Conservation (phyloP, 2,888 invertebrate genomes). For the Melanargia galathea region DNA sequence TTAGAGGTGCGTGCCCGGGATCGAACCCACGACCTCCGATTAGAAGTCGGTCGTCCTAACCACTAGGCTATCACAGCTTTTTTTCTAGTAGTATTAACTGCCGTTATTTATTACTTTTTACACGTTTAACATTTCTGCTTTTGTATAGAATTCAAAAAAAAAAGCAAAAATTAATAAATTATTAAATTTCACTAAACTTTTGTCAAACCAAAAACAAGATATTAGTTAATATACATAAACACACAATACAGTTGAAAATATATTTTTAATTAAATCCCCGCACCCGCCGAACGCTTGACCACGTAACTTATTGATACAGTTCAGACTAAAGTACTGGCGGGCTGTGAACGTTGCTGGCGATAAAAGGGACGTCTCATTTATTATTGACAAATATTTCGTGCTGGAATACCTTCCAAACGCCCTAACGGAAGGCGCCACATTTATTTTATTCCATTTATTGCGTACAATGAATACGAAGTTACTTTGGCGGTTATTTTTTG, state of each 20-base stretch:
- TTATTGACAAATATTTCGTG: conserved; percentile 81
- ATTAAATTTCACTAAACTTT: no score
- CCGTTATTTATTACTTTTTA: no score
- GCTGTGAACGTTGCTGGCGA: conserved; percentile 66
- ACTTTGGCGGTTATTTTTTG: conserved; percentile 61
- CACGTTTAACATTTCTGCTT: no score
- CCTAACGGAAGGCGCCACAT: conserved; percentile 78
- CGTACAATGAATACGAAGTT: conserved; percentile 55
- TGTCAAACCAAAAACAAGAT: no score
- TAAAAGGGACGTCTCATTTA: conserved; percentile 81
- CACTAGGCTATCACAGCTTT: no score
- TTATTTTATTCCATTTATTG: conserved; percentile 70
- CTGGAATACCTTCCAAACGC: conserved; percentile 64
- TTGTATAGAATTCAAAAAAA: no score
- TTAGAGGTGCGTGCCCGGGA: no score
- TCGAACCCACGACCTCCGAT: no score
- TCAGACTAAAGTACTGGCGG: conserved; percentile 59
- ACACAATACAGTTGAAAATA: background rate
- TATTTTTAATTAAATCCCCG: background rate
- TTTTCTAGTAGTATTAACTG: no score
- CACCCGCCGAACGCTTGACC: conserved; percentile 35
- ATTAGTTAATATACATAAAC: no score
- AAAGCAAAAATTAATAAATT: no score
- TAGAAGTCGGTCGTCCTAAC: no score
- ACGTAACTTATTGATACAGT: conserved; percentile 61